Evolutionary conservation across 2,797 vertebrate genomes (phyloP), one percentile per base, ranked within the genome.

Genomic region (Dromococcyx pavoninus): DNA sequence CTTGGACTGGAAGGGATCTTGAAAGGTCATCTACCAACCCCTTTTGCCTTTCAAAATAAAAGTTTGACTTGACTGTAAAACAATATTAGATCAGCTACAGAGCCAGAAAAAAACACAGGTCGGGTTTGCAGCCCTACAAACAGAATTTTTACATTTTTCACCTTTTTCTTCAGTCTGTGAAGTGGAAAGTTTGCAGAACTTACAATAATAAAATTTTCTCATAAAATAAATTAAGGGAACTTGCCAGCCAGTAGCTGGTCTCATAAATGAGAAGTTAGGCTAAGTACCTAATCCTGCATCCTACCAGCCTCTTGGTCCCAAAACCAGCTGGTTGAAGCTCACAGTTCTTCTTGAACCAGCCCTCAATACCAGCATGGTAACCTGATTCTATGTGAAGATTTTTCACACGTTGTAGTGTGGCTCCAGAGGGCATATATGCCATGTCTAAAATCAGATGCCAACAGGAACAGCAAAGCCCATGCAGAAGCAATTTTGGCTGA

Each of bases 31-130:
- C 39, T 41, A 41, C 39, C 39, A 41, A 41, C 39, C 39, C 39
- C 39, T 41, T 24, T 80, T 78, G 56, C 15, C 54, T 94, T 93
- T 72, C 33, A 81, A 76, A 73, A 78, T 37, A 61, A 21, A 64
- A 30, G 61, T 5, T 62, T 93, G 35, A 33, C 50, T 57, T 71
- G 44, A 41, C 12, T 51, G 1, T 39, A 50, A 75, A 86, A 74
- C 22, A 64, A 3, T 27, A 77, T 22, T 51, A 61, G 14, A 12
- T 61, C 23, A 61, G 25, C 22, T 35, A 57, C 1, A 57, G 12
- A 81, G 30, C 33, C 14, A 24, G 3, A 41, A 41, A 60, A 13
- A 5, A 77, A 89, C 74, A 77, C 13, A 67, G 7, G 18, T 61
- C 1, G 5, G 25, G 17, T 6, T 54, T 11, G 43, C 44, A 90